Evolutionary conservation across 1,140 invertebrate genomes (phyloP), one percentile per base, ranked within the genome.

Genomic region (Penaeus vannamei): DNA sequence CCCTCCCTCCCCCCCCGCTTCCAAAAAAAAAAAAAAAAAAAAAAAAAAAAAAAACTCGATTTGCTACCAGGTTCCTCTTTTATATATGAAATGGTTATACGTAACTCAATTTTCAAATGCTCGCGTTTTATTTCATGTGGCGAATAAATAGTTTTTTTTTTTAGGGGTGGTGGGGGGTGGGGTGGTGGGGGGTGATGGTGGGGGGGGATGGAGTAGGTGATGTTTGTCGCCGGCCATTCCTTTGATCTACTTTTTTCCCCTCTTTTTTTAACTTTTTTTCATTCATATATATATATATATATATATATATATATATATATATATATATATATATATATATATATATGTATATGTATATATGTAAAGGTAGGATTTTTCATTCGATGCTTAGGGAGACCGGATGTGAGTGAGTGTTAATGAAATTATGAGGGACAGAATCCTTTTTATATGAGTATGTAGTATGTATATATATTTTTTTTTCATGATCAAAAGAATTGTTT

Each of bases 11-110:
- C 82, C 69, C 72, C 64, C 12, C 53, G 10, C 53, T 53, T 17
- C 36, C 36, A 2, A 2, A 2, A 8, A 53, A 53, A 53, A 53
- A 53, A 53, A 53, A 53, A 53, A 53, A 53, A 53, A 53, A 53
- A 53, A 53, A 53, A 53, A 53, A 42, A 89, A 87, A 79, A 36
- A 87, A 89, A 89, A 89, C 87, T 89, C 82, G 82, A 89, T 89
- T 89, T 89, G 87, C 66, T 76, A 77, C 80, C 69, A 46, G 87
- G 83, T 59, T 89, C 64, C 82, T 84, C 82, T 79, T 89, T 89
- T 89, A 89, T 84, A 89, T 84, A 84, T 85, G 87, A 89, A 89
- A 84, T 89, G 87, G 87, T 89, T 89, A 84, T 85, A 83, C 86
- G 86, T 88, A 84, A 88, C 80, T 88, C 86, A 88, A 84, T 84